Evolutionary conservation across 2,888 invertebrate genomes (phyloP).

Genomic region (Petrolisthes cinctipes): DNA sequence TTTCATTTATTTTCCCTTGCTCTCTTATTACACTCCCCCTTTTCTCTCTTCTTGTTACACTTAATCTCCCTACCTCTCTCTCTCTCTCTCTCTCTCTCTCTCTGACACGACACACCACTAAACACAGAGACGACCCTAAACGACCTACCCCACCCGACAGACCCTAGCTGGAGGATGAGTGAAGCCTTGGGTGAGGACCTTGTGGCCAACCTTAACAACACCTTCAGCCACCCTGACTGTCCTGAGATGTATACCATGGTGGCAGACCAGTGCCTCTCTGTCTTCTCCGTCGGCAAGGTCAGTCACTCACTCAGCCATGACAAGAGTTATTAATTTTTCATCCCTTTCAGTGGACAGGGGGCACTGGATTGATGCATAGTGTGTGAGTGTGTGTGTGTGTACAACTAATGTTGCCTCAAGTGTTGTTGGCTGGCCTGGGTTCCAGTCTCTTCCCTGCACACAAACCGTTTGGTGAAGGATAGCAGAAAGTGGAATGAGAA

Average conservation of each 20-base stretch:
- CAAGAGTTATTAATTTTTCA: not conserved
- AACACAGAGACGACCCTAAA: not conserved
- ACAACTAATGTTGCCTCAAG: too few species aligned
- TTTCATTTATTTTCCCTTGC: not conserved
- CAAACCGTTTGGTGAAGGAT: too few species aligned
- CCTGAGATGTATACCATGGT: conserved; percentile 41
- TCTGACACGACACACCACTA: not conserved
- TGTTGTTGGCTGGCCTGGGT: not conserved
- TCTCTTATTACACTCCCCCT: not conserved
- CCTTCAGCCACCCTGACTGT: conserved; percentile 39
- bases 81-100: not conserved
- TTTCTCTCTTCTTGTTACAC: not conserved
- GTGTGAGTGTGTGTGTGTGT: too few species aligned
- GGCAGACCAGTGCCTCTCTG: conserved; percentile 44
- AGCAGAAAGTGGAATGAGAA: too few species aligned
- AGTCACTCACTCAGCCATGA: not conserved
- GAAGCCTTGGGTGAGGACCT: conserved; percentile 36
- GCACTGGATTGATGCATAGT: too few species aligned
- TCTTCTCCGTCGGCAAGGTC: conserved; percentile 44
- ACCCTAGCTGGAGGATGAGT: conserved; percentile 32
- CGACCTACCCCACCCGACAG: not conserved
- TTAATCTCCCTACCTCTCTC: not conserved
- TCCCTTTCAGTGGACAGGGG: not conserved
- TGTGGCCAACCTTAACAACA: conserved; percentile 39
- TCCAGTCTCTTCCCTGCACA: not conserved